Conservation (phyloP, 2,113 vertebrate genomes). For the Burhinus oedicnemus region DNA sequence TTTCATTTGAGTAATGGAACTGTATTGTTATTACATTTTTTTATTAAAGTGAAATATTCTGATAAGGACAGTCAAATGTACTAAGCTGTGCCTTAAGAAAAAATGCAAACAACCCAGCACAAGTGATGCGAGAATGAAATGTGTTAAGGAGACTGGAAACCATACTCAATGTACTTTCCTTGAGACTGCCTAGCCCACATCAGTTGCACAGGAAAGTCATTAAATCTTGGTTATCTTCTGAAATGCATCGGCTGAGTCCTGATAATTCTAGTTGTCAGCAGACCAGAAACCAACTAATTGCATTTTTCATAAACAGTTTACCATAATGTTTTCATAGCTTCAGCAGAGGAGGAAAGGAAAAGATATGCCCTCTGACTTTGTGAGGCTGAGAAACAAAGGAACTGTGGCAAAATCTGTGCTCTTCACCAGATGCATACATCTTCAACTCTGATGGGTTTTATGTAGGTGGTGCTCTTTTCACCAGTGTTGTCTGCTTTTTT, state of each 20-base stretch:
- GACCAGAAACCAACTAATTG: background rate
- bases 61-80: background rate
- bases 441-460: background rate
- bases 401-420: background rate
- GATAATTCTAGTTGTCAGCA: background rate
- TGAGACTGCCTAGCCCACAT: background rate
- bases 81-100: background rate
- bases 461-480: background rate
- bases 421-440: background rate
- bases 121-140: background rate
- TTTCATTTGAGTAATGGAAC: background rate
- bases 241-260: background rate
- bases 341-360: background rate
- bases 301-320: background rate
- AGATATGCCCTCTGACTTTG: background rate
- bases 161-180: background rate
- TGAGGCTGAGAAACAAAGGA: background rate
- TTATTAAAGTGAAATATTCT: background rate
- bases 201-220: background rate
- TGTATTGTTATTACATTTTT: background rate
- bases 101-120: background rate
- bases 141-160: background rate
- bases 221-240: background rate
- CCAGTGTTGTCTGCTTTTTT: background rate
- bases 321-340: background rate